These are phyloP conservation scores for Hydractinia echinata DNA, from an alignment of 30 jellyfish, hydroid and myxozoan species.

Conservation along the genomic window DNA sequence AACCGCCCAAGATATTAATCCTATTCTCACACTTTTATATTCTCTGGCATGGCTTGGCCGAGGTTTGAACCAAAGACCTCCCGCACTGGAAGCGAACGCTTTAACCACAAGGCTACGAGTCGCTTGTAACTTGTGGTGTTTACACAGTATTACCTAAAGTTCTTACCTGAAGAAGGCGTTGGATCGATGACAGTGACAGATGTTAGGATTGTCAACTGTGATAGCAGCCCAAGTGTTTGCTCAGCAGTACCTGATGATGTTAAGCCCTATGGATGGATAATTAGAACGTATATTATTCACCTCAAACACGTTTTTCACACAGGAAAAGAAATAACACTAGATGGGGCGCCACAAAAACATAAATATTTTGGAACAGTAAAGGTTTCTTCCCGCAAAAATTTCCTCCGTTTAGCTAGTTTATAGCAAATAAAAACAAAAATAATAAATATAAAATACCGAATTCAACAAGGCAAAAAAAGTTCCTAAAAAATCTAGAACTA, in stretches of 20 bases:
- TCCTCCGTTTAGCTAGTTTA: neutral
- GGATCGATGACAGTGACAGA: slow-evolving; percentile 88
- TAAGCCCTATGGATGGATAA: slow-evolving; percentile 62
- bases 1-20: too few species aligned
- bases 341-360: too few species aligned
- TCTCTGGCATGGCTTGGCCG: too few species aligned
- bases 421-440: neutral
- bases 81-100: too few species aligned
- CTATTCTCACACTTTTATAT: too few species aligned
- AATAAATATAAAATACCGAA: neutral
- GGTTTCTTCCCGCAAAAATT: too few species aligned
- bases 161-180: slow-evolving; percentile 79
- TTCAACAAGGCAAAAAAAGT: neutral
- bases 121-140: too few species aligned
- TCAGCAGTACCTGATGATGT: slow-evolving; percentile 93
- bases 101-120: too few species aligned
- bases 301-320: too few species aligned
- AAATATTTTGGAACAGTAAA: too few species aligned
- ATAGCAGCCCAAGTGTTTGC: slow-evolving; percentile 70
- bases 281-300: too few species aligned
- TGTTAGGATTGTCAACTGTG: slow-evolving; percentile 76
- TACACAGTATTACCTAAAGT: neutral
- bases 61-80: too few species aligned
- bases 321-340: neutral
- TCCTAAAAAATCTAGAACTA: neutral